Conservation (phyloP, 2,113 vertebrate species). For the Psilopsiagon aurifrons region DNA sequence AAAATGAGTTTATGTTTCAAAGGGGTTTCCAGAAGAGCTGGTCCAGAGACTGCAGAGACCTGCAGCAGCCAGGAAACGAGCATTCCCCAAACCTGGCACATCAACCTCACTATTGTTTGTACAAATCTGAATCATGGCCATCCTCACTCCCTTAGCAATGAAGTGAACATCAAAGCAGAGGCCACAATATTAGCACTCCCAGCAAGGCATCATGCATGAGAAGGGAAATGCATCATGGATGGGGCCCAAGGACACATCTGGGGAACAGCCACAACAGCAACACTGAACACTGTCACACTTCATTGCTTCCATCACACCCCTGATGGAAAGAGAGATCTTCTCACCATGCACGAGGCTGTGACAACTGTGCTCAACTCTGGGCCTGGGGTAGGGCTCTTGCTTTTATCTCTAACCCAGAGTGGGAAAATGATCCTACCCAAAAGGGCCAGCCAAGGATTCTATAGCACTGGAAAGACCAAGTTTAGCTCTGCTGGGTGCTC, state of each 20-base stretch:
- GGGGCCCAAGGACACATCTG: not conserved
- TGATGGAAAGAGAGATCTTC: not conserved
- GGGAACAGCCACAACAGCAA: not conserved
- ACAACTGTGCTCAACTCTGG: not conserved
- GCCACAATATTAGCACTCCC: not conserved
- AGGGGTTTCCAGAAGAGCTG: not conserved
- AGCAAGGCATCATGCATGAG: rapidly evolving
- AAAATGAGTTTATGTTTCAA: not conserved
- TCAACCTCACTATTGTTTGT: not conserved
- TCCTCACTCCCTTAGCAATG: not conserved
- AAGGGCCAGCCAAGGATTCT: not conserved
- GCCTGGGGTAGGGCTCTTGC: not conserved
- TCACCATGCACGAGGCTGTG: not conserved
- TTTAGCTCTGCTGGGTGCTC: not conserved
- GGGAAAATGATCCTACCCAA: not conserved
- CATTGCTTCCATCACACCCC: not conserved
- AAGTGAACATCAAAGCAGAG: not conserved
- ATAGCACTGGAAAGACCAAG: rapidly evolving
- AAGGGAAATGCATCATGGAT: rapidly evolving
- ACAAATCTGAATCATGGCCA: not conserved
- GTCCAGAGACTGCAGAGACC: not conserved
- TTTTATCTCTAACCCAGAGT: not conserved
- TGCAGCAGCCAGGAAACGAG: not conserved
- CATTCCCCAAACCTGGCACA: not conserved
- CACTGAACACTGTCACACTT: not conserved